Base-by-base conservation (phyloP, 1,140 invertebrate genomes). In the Lordiphosa mommai region DNA sequence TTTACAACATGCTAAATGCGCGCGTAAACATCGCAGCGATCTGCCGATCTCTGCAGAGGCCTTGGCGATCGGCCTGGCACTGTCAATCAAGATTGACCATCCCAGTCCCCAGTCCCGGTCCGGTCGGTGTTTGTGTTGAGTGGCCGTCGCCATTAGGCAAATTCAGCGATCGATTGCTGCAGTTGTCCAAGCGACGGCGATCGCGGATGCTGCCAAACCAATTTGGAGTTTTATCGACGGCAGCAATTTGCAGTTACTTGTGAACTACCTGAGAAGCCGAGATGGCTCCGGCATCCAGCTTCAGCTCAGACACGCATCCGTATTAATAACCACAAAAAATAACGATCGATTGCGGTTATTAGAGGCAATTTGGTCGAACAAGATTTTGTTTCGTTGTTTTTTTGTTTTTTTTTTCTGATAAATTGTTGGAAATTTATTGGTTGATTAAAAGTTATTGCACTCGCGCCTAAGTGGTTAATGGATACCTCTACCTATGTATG, bases 1-100 rank as follows among this genome's bases (percentile, higher is more conserved):
- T 87, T 82, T 82, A 87, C 85, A 87, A 87, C 85, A 87, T 87
- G 85, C 79, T 87, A 87, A 87, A 87, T 87, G 74, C 74, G 82
- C 85, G 85, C 85, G 80, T 85, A 79, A 76, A 84, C 72, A 82
- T 61, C 77, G 67, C 72, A 6, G 20, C 5, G 64, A 69, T 67
- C 52, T 27, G 41, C 33, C 34, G 29, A n/a, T 16, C 46, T 2
- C 8, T 32, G 20, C 20, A 33, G 13, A 36, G 32, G 43, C 23
- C 36, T 23, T 30, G 41, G 16, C 16, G 34, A 52, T 59, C 50
- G 53, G 30, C 72, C 57, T 34, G 32, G 52, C 61, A 33, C 48
- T 66, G 76, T 84, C 76, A 76, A 82, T 82, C 77, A 84, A 56
- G 57, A 61, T 66, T 57, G 63, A 46, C 61, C 55, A 76, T 41